Evolutionary conservation across 2,113 vertebrate genomes (phyloP).

Genomic region (Scytalopus superciliaris): DNA sequence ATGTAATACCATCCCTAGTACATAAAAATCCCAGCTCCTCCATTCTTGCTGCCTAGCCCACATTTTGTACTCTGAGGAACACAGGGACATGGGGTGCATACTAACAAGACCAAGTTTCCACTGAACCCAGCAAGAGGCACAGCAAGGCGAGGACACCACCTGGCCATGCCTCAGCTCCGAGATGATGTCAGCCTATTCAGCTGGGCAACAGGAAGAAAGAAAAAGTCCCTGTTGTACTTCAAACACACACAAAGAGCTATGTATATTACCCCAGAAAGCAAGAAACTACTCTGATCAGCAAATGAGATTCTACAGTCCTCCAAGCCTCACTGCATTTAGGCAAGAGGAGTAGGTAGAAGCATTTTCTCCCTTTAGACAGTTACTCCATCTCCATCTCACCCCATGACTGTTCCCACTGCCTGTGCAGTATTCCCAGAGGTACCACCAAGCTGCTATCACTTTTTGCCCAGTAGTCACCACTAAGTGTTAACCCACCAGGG

Average conservation of each 20-base stretch:
- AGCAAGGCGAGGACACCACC: not conserved
- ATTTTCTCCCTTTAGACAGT: not conserved
- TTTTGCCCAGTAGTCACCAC: not conserved
- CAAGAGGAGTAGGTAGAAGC: not conserved
- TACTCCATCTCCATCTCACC: not conserved
- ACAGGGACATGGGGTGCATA: not conserved
- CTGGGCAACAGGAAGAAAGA: not conserved
- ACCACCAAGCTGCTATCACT: not conserved
- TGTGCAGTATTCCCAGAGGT: not conserved
- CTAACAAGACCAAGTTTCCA: not conserved
- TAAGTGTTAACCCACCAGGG: not conserved
- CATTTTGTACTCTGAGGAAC: slow-evolving; percentile 21
- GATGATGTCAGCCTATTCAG: not conserved
- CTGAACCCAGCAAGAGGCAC: not conserved
- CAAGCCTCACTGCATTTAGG: not conserved
- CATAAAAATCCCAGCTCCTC: slow-evolving; percentile 25
- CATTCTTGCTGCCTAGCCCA: slow-evolving; percentile 30
- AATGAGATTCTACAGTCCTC: not conserved
- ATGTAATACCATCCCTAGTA: slow-evolving; percentile 28
- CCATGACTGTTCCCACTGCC: not conserved
- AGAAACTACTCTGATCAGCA: not conserved
- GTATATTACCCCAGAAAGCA: not conserved
- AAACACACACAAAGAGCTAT: not conserved
- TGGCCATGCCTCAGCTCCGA: not conserved
- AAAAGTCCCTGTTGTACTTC: not conserved